phyloP scores from a whole-genome alignment of 2,888 invertebrate genomes.

The Agonopterix alstromeriana region DNA sequence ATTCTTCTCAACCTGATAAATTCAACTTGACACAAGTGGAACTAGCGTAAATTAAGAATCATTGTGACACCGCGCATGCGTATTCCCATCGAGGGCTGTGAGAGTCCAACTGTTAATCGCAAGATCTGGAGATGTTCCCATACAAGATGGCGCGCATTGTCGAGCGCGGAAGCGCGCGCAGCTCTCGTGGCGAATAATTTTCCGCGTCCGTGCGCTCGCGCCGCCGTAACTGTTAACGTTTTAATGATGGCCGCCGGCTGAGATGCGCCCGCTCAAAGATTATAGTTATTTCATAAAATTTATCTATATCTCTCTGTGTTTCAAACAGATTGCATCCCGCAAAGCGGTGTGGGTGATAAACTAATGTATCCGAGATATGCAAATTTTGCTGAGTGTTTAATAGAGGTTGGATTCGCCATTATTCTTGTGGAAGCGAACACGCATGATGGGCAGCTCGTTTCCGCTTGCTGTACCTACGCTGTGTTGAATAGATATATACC shows the following conservation, averaged over 20 bases:
- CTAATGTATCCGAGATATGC: not conserved
- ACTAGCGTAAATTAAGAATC: too few species aligned
- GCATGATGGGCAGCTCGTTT: not conserved
- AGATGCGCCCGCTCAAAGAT: slow-evolving; percentile 5
- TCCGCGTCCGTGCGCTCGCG: slow-evolving; percentile 56
- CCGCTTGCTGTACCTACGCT: not conserved
- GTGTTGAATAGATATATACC: too few species aligned
- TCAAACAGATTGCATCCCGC: slow-evolving; percentile 1
- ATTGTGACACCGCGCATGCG: too few species aligned
- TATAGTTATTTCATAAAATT: slow-evolving; percentile 7
- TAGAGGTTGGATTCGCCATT: not conserved
- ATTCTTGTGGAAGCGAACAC: not conserved
- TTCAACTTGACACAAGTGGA: too few species aligned
- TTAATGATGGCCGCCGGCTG: slow-evolving; percentile 17
- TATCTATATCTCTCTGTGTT: not conserved
- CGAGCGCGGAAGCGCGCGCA: slow-evolving; percentile 37
- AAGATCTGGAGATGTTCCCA: not conserved
- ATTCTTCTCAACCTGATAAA: too few species aligned
- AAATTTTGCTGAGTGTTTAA: not conserved
- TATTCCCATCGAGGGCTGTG: not conserved
- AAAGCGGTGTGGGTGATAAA: not conserved
- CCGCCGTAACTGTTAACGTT: slow-evolving; percentile 18
- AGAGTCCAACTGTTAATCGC: not conserved
- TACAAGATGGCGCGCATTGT: not conserved
- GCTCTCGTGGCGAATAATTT: slow-evolving; percentile 54